Conservation (phyloP, 2,113 vertebrate species). For the Lycaon pictus region DNA sequence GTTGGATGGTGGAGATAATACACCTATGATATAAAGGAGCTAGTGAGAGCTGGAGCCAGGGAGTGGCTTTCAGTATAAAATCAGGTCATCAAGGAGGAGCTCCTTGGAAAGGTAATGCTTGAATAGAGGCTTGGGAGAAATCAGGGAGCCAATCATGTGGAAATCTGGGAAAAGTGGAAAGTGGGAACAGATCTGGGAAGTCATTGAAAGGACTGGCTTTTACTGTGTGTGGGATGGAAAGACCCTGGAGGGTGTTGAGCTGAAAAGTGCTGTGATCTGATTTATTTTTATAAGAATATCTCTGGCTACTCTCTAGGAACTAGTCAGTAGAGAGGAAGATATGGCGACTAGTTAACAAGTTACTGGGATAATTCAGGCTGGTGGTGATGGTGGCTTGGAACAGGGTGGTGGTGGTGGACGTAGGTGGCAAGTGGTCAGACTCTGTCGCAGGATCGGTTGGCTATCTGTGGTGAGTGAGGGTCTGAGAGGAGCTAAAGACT, state of each 20-base stretch:
- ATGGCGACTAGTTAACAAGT: not conserved
- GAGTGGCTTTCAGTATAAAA: not conserved
- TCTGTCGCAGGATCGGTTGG: not conserved
- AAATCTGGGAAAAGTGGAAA: not conserved
- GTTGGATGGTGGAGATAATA: not conserved
- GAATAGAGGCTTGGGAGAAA: not conserved
- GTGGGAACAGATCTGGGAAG: not conserved
- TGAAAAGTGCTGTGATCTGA: not conserved
- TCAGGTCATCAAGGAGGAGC: not conserved
- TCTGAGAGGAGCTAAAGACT: not conserved
- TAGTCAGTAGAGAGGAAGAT: not conserved
- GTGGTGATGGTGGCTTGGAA: not conserved
- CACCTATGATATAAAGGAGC: not conserved
- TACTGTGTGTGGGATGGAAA: not conserved
- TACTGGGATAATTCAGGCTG: not conserved
- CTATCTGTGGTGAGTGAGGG: not conserved
- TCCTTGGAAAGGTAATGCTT: not conserved
- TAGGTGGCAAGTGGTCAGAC: not conserved
- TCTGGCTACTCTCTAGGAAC: not conserved
- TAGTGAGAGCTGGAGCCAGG: not conserved
- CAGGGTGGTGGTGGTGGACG: not conserved
- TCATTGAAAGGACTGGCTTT: not conserved
- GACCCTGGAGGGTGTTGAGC: not conserved
- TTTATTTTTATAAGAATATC: not conserved
- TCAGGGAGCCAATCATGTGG: not conserved